These are phyloP conservation scores for Serinus canaria DNA, from an alignment of 2,113 vertebrate genomes.

Conservation along the genomic window DNA sequence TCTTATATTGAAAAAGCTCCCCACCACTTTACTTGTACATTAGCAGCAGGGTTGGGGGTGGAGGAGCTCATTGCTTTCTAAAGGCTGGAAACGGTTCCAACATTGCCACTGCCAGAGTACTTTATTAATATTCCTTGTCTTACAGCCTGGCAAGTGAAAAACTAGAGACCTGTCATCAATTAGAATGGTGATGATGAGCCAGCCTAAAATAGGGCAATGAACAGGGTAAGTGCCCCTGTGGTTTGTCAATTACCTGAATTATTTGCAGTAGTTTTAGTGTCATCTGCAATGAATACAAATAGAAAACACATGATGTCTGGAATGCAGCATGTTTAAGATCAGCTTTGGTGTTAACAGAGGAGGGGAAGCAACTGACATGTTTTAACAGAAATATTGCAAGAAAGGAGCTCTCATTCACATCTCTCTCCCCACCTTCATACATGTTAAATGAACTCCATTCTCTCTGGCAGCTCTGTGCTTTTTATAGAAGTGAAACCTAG, in stretches of 20 bases:
- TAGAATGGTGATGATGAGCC: constrained; percentile 75
- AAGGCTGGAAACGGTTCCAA: constrained; percentile 63
- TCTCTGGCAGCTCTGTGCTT: background rate
- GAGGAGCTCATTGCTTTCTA: constrained; percentile 50
- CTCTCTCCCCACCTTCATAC: background rate
- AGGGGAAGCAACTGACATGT: constrained; percentile 12
- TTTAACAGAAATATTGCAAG: background rate
- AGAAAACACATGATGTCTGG: constrained; percentile 57
- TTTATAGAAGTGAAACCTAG: background rate
- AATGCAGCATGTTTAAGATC: constrained; percentile 56
- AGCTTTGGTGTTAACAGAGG: constrained; percentile 33
- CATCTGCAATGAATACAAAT: constrained; percentile 76
- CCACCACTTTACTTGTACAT: constrained; percentile 47
- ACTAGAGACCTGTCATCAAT: constrained; percentile 75
- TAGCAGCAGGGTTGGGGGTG: background rate
- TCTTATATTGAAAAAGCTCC: constrained; percentile 39
- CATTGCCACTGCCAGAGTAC: constrained; percentile 57
- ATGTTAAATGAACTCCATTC: background rate
- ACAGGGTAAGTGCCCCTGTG: constrained; percentile 72
- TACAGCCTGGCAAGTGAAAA: constrained; percentile 72
- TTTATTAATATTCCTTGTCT: constrained; percentile 77
- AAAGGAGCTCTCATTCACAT: background rate
- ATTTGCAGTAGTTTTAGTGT: constrained; percentile 73
- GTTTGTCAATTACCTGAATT: constrained; percentile 81
- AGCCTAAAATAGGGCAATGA: constrained; percentile 75